These are phyloP conservation scores for Tiliqua scincoides DNA, from an alignment of 2,113 vertebrate species.

Conservation along the genomic window DNA sequence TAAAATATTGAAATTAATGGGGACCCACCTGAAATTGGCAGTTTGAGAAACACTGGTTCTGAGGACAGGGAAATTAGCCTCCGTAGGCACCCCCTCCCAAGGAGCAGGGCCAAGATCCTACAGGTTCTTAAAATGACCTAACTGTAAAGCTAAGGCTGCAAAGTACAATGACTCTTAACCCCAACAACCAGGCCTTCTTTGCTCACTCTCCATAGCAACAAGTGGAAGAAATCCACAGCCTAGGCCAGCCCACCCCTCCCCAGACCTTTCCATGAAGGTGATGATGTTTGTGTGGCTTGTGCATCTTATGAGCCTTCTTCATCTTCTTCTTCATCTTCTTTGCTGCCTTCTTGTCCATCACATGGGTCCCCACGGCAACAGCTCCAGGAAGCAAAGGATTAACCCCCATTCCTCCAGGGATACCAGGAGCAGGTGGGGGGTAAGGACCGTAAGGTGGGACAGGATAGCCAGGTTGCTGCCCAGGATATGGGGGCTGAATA, in stretches of 20 bases:
- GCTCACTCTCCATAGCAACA: background rate
- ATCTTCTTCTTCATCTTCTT: slow-evolving; percentile 86
- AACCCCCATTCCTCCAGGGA: slow-evolving; percentile 52
- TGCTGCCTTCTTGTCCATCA: slow-evolving; percentile 79
- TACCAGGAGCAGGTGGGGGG: slow-evolving; percentile 68
- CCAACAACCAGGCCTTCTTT: background rate
- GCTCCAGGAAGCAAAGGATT: slow-evolving; percentile 72
- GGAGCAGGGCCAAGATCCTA: background rate
- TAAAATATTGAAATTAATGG: too few species aligned
- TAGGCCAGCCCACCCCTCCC: background rate
- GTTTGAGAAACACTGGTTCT: too few species aligned
- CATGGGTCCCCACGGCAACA: slow-evolving; percentile 61
- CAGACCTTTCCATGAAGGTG: slow-evolving; percentile 79
- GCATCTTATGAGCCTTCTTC: slow-evolving; percentile 81
- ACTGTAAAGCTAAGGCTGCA: background rate
- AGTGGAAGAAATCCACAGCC: background rate
- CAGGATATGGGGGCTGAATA: slow-evolving; percentile 39
- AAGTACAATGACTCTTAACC: background rate
- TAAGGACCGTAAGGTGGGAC: slow-evolving; percentile 62
- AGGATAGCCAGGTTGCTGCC: slow-evolving; percentile 59
- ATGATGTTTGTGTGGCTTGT: slow-evolving; percentile 69
- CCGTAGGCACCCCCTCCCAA: too few species aligned
- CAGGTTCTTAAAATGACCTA: too few species aligned
- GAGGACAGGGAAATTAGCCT: background rate
- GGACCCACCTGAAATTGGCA: too few species aligned